Percentiles rank a stretch among this genome's conserved stretches.
phyloP scores from a whole-genome alignment of 2,797 vertebrate genomes.

The Esox masquinongy region DNA sequence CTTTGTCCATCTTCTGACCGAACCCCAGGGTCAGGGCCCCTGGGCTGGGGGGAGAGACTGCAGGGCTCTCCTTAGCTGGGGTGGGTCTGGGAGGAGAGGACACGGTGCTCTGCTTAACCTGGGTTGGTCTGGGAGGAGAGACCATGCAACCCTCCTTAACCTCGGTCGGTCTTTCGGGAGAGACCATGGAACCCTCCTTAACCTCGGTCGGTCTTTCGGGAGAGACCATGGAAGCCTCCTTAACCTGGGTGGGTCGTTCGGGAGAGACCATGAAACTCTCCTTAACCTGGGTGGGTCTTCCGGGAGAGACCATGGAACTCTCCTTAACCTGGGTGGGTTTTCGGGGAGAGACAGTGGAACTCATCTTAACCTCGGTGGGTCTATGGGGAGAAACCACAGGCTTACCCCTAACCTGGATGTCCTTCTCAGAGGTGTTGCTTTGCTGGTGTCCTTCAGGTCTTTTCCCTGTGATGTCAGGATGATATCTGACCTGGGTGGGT shows the following conservation, averaged over 20 bases:
- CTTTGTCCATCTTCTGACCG: slow-evolving; percentile 19
- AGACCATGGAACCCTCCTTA: slow-evolving; percentile 44
- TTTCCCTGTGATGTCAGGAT: slow-evolving; percentile 31
- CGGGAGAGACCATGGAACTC: too few species aligned
- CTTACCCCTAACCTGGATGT: background rate
- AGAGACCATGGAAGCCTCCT: too few species aligned
- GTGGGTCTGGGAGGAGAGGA: background rate
- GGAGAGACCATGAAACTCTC: too few species aligned
- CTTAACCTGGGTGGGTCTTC: too few species aligned
- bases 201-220: background rate
- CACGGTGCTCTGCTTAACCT: slow-evolving; percentile 42
- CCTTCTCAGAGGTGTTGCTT: background rate
- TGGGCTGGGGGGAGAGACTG: slow-evolving; percentile 2
- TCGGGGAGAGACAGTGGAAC: too few species aligned
- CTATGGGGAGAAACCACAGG: too few species aligned
- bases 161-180: background rate
- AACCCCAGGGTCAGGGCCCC: slow-evolving; percentile 37
- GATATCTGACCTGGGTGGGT: slow-evolving; percentile 42
- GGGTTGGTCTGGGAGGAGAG: too few species aligned
- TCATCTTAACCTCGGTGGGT: too few species aligned
- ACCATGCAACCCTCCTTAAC: too few species aligned
- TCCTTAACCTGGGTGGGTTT: too few species aligned
- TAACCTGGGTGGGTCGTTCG: too few species aligned
- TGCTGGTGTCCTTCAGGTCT: background rate
- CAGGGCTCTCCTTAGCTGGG: background rate